Evolutionary conservation across 2,797 vertebrate genomes (phyloP).

Genomic region (Lepus townsendii): DNA sequence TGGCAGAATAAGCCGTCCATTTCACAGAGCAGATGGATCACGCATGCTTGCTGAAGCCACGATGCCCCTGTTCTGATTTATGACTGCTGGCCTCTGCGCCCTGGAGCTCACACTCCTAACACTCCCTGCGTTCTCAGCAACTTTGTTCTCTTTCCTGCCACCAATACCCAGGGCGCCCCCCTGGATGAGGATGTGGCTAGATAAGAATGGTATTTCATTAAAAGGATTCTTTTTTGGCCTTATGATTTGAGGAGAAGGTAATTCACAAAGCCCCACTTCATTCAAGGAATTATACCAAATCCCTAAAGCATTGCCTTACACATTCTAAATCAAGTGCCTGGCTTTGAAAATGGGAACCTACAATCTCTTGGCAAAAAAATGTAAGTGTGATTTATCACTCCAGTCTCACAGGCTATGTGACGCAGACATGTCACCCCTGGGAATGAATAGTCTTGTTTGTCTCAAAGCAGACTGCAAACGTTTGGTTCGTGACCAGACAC

Average conservation of each 20-base stretch:
- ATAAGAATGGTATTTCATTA: slow-evolving; percentile 11
- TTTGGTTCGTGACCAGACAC: slow-evolving; percentile 66
- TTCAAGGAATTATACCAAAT: slow-evolving; percentile 60
- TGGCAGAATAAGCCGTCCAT: slow-evolving; percentile 20
- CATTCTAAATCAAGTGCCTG: slow-evolving; percentile 58
- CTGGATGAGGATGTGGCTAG: neutral
- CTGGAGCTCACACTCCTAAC: neutral
- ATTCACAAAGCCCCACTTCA: slow-evolving; percentile 58
- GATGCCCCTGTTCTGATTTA: neutral
- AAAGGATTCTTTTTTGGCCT: neutral
- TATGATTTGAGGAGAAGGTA: slow-evolving; percentile 35
- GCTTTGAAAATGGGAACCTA: slow-evolving; percentile 61
- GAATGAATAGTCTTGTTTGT: slow-evolving; percentile 57
- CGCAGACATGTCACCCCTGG: slow-evolving; percentile 40
- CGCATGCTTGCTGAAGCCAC: neutral
- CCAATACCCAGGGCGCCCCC: neutral
- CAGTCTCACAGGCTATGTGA: slow-evolving; percentile 46
- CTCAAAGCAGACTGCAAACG: slow-evolving; percentile 52
- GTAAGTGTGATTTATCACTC: slow-evolving; percentile 70
- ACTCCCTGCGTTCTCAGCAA: neutral
- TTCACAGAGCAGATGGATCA: neutral
- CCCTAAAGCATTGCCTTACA: slow-evolving; percentile 14
- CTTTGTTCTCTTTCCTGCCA: slow-evolving; percentile 29
- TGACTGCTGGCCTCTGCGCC: neutral
- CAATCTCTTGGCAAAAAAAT: neutral